These are phyloP conservation scores for Brachionus paranguensis DNA, from an alignment of 1,140 invertebrate species.

Conservation along the genomic window DNA sequence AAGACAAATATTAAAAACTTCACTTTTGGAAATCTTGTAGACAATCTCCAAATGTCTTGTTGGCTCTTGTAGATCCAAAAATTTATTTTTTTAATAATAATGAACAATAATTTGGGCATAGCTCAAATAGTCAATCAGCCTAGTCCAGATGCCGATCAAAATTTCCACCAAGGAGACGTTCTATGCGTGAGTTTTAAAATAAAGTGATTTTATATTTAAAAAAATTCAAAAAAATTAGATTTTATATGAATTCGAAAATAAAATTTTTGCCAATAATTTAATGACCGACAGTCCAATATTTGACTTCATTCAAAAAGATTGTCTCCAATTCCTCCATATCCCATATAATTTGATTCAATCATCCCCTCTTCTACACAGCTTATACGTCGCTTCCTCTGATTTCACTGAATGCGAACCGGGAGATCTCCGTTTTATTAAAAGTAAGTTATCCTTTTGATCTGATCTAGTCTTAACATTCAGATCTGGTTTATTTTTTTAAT, in stretches of 20 bases:
- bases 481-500: not conserved
- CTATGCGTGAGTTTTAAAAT: not conserved
- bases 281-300: not conserved
- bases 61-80: not conserved
- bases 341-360: not conserved
- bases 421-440: not conserved
- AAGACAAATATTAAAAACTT: not conserved
- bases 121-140: not conserved
- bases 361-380: not conserved
- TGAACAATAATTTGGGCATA: not conserved
- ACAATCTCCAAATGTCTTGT: not conserved
- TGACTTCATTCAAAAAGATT: not conserved
- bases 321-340: not conserved
- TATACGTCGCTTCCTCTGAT: not conserved
- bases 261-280: constrained; percentile 3
- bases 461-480: not conserved
- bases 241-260: not conserved
- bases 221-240: not conserved
- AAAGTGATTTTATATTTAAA: not conserved
- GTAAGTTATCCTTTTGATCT: not conserved
- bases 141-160: not conserved
- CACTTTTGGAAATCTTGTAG: not conserved
- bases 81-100: not conserved
- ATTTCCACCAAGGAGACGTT: not conserved
- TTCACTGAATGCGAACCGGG: not conserved